These are phyloP conservation scores for Bostrychus sinensis DNA, from an alignment of 2,113 vertebrate genomes.

Conservation along the genomic window DNA sequence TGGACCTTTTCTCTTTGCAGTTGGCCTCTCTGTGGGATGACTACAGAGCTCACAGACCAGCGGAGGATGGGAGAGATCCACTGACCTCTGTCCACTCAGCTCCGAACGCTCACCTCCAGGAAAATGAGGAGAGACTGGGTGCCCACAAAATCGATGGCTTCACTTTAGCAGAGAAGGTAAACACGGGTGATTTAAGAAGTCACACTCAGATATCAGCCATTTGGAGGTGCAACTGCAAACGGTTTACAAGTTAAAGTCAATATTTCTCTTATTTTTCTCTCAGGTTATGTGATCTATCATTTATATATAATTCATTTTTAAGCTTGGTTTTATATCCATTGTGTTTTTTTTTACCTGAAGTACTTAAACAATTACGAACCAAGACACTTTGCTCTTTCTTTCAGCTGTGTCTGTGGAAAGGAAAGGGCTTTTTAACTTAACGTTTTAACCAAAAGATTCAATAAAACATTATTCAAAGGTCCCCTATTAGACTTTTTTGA, in stretches of 20 bases:
- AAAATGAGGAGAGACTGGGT: slow-evolving; percentile 48
- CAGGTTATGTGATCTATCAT: no score
- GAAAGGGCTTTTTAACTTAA: no score
- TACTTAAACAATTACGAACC: no score
- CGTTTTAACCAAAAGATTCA: no score
- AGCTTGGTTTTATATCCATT: no score
- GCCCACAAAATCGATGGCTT: slow-evolving; percentile 68
- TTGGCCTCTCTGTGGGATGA: slow-evolving; percentile 67
- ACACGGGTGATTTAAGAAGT: slow-evolving; percentile 38
- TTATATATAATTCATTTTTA: no score
- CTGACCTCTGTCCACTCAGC: slow-evolving; percentile 50
- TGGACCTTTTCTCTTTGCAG: slow-evolving; percentile 53
- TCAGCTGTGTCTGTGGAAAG: no score
- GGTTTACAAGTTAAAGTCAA: slow-evolving; percentile 10
- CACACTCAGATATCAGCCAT: slow-evolving; percentile 16
- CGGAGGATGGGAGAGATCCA: slow-evolving; percentile 46
- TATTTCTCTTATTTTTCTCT: no score
- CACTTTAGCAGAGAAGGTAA: slow-evolving; percentile 48
- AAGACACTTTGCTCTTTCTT: no score
- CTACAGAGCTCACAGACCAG: slow-evolving; percentile 46
- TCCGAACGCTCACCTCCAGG: slow-evolving; percentile 47
- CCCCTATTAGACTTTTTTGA: no score
- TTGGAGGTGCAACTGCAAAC: not conserved
- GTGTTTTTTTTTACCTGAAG: no score
- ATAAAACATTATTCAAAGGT: no score